Evolutionary conservation across 2,888 invertebrate species (phyloP).

Genomic region (Mystacides longicornis): DNA sequence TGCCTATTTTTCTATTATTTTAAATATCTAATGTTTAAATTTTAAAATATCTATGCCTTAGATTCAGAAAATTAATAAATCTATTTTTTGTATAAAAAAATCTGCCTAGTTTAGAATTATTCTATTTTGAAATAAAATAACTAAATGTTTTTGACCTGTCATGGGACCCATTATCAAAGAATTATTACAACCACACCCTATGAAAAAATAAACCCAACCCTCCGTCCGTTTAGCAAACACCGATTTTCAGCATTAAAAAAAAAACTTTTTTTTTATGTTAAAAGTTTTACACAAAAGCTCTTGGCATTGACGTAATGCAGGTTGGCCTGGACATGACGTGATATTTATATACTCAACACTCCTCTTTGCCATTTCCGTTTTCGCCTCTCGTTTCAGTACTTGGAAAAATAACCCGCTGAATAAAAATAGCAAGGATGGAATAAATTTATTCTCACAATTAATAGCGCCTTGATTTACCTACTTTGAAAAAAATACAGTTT

Average conservation of each 20-base stretch:
- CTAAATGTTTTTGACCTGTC: neutral
- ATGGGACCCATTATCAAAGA: neutral
- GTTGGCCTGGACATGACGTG: neutral
- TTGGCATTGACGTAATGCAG: neutral
- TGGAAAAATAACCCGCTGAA: no score
- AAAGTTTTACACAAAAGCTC: neutral
- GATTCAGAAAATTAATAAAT: no score
- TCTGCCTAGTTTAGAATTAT: neutral
- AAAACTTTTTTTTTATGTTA: constrained; percentile 1
- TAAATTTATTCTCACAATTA: no score
- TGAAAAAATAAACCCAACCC: neutral
- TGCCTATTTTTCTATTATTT: no score
- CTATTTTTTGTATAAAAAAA: no score
- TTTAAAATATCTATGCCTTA: no score
- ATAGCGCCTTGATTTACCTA: no score
- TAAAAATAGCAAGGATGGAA: no score
- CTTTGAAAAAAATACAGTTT: no score
- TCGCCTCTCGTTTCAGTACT: no score
- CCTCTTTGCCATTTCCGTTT: neutral
- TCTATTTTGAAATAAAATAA: neutral
- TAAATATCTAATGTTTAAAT: no score
- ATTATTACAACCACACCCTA: neutral
- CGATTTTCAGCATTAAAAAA: neutral
- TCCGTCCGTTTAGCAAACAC: neutral
- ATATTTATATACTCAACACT: neutral